phyloP scores from a whole-genome alignment of 2,888 invertebrate genomes.

The Ormia ochracea region DNA sequence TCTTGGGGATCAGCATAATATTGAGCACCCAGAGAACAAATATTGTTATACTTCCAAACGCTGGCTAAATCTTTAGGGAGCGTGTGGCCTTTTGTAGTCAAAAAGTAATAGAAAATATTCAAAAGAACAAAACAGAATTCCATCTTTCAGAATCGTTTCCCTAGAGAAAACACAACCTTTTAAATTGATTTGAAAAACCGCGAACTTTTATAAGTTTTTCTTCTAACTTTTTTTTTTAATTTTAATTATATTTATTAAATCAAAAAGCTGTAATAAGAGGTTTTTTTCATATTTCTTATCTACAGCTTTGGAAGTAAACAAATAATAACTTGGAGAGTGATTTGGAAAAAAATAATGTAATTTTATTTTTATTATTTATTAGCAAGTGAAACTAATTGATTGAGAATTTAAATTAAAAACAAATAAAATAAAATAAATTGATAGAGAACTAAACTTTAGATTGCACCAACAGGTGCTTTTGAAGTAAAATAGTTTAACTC shows the following conservation, averaged over 20 bases:
- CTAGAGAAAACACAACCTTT: background rate
- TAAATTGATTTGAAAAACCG: background rate
- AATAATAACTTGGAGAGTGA: background rate
- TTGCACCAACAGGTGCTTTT: background rate
- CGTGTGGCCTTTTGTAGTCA: background rate
- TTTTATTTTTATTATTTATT: background rate
- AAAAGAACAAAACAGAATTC: background rate
- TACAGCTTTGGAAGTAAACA: background rate
- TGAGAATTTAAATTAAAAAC: background rate
- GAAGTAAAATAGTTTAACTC: background rate
- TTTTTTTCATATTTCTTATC: background rate
- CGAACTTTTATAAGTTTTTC: background rate
- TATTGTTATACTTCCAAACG: background rate
- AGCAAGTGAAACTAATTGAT: background rate
- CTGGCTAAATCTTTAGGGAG: background rate
- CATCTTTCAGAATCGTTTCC: background rate
- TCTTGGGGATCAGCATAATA: constrained; percentile 59
- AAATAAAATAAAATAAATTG: background rate
- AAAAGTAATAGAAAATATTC: background rate
- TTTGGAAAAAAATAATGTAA: background rate
- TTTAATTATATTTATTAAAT: background rate
- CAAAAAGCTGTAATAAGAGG: no score
- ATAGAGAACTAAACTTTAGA: background rate
- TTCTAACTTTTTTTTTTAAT: background rate
- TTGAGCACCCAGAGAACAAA: constrained; percentile 39